phyloP scores from a whole-genome alignment of 2,113 vertebrate genomes.

The Emydura subglobosa region DNA sequence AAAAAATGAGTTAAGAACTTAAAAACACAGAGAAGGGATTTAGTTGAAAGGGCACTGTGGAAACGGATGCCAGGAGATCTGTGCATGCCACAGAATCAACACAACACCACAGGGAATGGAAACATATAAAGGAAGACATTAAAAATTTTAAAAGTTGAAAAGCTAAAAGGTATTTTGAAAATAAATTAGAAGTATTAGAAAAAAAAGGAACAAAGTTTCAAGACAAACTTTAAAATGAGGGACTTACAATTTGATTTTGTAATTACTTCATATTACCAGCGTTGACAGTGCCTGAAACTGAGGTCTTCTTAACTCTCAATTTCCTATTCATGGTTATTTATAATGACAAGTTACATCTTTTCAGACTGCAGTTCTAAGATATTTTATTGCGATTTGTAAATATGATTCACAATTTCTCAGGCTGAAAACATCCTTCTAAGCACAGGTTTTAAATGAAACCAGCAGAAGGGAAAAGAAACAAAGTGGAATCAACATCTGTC shows the following conservation, averaged over 20 bases:
- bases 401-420: not conserved
- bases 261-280: not conserved
- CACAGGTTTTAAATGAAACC: not conserved
- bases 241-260: constrained; percentile 3
- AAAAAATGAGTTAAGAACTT: not conserved
- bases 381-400: not conserved
- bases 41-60: not conserved
- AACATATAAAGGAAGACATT: not conserved
- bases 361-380: not conserved
- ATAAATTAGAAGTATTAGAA: not conserved
- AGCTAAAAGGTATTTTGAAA: not conserved
- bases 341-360: not conserved
- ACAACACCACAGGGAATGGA: not conserved
- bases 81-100: not conserved
- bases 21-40: not conserved
- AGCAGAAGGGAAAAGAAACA: not conserved
- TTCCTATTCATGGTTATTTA: not conserved
- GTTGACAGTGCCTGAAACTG: not conserved
- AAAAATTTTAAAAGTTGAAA: not conserved
- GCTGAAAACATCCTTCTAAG: not conserved
- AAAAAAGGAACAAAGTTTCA: constrained; percentile 4
- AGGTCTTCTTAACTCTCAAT: constrained; percentile 22
- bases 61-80: not conserved
- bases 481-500: not conserved
- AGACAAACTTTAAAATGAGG: not conserved